Evolutionary conservation across 2,888 invertebrate genomes (phyloP).

Genomic region (Amaurobius ferox): DNA sequence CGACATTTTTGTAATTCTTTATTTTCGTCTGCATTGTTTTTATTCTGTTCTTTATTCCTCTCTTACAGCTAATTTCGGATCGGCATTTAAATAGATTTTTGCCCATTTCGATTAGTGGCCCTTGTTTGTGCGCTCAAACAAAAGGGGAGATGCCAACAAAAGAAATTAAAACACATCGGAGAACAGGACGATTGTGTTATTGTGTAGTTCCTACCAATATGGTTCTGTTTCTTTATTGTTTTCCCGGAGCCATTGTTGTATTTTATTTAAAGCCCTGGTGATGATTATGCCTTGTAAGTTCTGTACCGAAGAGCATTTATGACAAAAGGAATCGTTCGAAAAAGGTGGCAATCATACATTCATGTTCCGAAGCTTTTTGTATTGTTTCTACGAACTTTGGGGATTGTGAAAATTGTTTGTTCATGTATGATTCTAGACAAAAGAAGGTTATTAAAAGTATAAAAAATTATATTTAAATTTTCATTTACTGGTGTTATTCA

Average conservation of each 20-base stretch:
- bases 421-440: neutral
- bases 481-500: no score
- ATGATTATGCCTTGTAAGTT: conserved; percentile 4
- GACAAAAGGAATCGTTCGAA: neutral
- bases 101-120: conserved; percentile 53
- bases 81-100: conserved; percentile 67
- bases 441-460: neutral
- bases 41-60: conserved; percentile 13
- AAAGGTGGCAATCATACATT: neutral
- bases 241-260: neutral
- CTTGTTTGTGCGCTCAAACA: conserved; percentile 50
- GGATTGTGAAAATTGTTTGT: neutral
- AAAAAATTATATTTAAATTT: no score
- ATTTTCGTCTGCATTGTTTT: neutral
- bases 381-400: neutral
- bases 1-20: conserved; percentile 45
- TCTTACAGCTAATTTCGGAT: conserved; percentile 37
- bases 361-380: neutral
- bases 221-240: neutral
- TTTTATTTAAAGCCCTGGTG: neutral
- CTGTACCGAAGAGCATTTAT: neutral
- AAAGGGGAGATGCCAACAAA: conserved; percentile 39
- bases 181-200: conserved; percentile 12
- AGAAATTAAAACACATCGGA: conserved; percentile 62
- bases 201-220: conserved; percentile 11